phyloP scores from a whole-genome alignment of 2,888 invertebrate species.

The Polyploca ridens region DNA sequence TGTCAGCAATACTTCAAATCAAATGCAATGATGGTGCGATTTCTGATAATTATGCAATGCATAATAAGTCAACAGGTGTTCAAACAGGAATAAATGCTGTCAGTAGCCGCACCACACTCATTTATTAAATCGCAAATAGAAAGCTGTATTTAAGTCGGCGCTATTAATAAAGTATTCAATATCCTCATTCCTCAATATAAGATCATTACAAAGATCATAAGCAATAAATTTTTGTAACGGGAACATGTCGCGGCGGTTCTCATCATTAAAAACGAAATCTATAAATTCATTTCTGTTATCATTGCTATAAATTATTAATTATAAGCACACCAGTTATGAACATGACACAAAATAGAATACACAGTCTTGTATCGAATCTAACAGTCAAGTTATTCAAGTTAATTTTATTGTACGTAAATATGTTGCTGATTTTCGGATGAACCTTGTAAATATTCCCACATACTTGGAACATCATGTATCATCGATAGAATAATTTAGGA shows the following conservation, averaged over 20 bases:
- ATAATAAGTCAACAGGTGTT: constrained; percentile 19
- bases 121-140: constrained; percentile 41
- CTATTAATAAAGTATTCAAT: constrained; percentile 12
- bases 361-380: too few species aligned
- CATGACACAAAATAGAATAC: background rate
- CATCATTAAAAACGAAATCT: constrained; percentile 13
- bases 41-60: too few species aligned
- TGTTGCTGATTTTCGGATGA: background rate
- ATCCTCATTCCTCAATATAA: constrained; percentile 1
- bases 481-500: background rate
- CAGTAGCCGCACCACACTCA: constrained; percentile 24
- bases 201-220: constrained; percentile 10
- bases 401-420: too few species aligned
- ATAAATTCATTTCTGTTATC: constrained; percentile 13
- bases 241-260: constrained; percentile 9
- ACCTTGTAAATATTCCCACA: background rate
- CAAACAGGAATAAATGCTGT: constrained; percentile 27
- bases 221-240: constrained; percentile 12
- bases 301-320: constrained; percentile 10
- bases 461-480: too few species aligned
- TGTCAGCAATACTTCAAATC: too few species aligned
- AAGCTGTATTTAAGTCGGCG: constrained; percentile 27
- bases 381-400: background rate
- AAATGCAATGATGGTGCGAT: too few species aligned
- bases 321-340: background rate